Base-by-base conservation (phyloP, 2,113 vertebrate species). In the Theristicus caerulescens region DNA sequence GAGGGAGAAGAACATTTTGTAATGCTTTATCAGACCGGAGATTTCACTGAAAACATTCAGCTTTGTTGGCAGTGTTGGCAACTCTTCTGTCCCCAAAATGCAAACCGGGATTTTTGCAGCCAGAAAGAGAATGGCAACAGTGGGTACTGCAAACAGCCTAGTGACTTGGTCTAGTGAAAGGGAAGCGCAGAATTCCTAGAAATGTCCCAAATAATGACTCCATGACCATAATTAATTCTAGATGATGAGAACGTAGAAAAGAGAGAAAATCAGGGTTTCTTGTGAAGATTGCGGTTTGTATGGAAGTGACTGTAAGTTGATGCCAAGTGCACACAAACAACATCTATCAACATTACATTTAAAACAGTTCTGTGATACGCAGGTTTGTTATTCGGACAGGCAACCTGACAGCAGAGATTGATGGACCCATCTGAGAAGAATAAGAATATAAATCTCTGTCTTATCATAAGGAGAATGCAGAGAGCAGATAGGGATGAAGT, bases 361-460 rank as follows among this genome's bases (percentile, higher is more conserved):
- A 97, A 97, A 96, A 81, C 86, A 93, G 87, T 95, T 96, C 93
- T 95, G 94, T 97, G 94, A 92, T 98, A 97, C 92, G 91, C 71
- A 92, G 88, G 94, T 97, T 97, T 94, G 85, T 95, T 95, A 94
- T 91, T 93, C 5, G 7, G 96, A 97, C 92, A 94, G 94, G 86
- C 57, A 86, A 95, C 67, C 70, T 96, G 97, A 96, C 97, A 97
- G 79, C 59, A 91, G 81, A 97, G 96, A 97, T 95, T 97, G 97
- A 97, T 98, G 94, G 55, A 96, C 61, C 74, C 51, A 49, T 94
- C 93, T 97, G 67, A 91, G 78, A 94, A 93, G 91, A 97, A 96
- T 96, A 97, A 96, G 96, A 97, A 96, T 97, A 98, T 97, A 97
- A 97, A 97, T 98, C 96, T 97, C 85, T 97, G 96, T 97, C 96